These are phyloP conservation scores for Physeter macrocephalus DNA, from an alignment of 2,113 vertebrate genomes.

Conservation along the genomic window DNA sequence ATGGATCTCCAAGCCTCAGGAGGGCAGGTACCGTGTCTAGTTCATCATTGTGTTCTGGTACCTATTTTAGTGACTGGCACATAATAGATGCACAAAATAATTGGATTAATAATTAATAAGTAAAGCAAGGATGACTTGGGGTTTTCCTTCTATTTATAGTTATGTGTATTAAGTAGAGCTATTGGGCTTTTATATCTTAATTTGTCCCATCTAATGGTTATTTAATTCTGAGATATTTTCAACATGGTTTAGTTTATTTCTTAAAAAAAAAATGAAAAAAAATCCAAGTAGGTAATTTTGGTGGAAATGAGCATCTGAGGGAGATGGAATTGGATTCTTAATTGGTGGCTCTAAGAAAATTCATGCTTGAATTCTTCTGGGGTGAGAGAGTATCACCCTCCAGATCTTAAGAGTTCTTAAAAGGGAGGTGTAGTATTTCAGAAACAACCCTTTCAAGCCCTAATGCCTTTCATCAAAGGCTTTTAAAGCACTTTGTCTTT, in stretches of 20 bases:
- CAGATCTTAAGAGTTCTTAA: constrained; percentile 75
- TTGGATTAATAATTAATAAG: not conserved
- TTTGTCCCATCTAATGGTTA: not conserved
- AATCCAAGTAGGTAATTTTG: constrained; percentile 32
- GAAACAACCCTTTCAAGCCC: constrained; percentile 74
- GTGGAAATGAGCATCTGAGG: constrained; percentile 62
- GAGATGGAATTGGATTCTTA: constrained; percentile 61
- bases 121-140: not conserved
- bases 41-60: not conserved
- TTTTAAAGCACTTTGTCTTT: constrained; percentile 73
- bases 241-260: not conserved
- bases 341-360: constrained; percentile 62
- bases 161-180: not conserved
- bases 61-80: not conserved
- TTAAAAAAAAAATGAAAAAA: not conserved
- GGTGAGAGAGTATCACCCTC: constrained; percentile 70
- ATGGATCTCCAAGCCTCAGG: not conserved
- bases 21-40: not conserved
- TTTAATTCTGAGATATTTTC: constrained; percentile 2
- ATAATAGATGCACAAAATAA: not conserved
- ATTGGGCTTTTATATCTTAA: not conserved
- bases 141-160: constrained; percentile 7
- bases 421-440: constrained; percentile 72
- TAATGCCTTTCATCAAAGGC: constrained; percentile 76
- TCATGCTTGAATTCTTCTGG: constrained; percentile 72